phyloP scores from a whole-genome alignment of 2,113 vertebrate genomes.

The Microtus ochrogaster region DNA sequence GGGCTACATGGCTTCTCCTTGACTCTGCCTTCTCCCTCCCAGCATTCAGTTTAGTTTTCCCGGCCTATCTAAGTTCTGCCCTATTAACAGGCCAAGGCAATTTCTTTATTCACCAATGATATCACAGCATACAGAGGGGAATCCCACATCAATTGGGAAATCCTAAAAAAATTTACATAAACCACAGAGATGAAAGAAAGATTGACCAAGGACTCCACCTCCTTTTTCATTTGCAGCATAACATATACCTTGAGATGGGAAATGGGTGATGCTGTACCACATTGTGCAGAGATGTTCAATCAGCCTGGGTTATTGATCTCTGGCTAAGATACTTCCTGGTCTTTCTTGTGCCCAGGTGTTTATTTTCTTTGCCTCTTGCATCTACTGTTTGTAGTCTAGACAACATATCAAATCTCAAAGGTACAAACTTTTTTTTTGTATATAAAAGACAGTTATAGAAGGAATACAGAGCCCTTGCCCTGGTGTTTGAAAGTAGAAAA shows the following conservation, averaged over 20 bases:
- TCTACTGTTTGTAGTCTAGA: not conserved
- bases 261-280: accelerated
- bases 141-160: not conserved
- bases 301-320: too few species aligned
- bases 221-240: accelerated
- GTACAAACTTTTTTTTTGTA: not conserved
- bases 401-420: not conserved
- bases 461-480: not conserved
- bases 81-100: too few species aligned
- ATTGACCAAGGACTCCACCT: not conserved
- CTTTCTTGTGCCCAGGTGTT: not conserved
- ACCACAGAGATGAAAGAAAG: not conserved
- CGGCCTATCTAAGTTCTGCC: too few species aligned
- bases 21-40: too few species aligned
- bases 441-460: not conserved
- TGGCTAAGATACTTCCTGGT: too few species aligned
- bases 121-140: too few species aligned
- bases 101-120: too few species aligned
- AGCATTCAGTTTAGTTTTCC: too few species aligned
- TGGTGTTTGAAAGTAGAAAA: not conserved
- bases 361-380: not conserved
- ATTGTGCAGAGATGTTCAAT: not conserved
- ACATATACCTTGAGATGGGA: accelerated
- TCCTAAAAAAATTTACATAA: not conserved
- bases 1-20: too few species aligned